phyloP scores from a whole-genome alignment of 2,888 invertebrate species.

The Podabrus alpinus region DNA sequence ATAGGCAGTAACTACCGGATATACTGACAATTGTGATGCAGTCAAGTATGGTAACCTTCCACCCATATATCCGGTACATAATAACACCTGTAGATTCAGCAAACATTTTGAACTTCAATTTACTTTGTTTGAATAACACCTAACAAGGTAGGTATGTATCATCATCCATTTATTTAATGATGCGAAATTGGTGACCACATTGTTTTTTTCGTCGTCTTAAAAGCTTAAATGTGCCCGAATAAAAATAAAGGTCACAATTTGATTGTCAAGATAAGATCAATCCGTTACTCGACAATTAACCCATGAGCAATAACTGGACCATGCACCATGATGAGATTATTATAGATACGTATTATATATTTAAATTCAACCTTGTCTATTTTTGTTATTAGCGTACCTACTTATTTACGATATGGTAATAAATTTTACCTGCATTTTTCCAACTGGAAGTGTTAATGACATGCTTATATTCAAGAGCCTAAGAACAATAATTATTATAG shows the following conservation, averaged over 20 bases:
- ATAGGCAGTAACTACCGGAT: constrained; percentile 38
- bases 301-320: neutral
- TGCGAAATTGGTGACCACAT: neutral
- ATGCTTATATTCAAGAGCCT: neutral
- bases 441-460: neutral
- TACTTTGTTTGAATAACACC: neutral
- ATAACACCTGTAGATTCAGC: constrained; percentile 36
- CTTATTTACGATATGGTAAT: neutral
- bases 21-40: constrained; percentile 41
- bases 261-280: neutral
- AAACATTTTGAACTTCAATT: neutral
- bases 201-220: neutral
- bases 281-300: neutral
- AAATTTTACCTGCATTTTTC: neutral
- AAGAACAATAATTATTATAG: neutral
- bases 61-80: constrained; percentile 49
- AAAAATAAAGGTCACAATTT: neutral
- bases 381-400: too few relatives aligned
- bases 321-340: neutral
- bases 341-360: too few relatives aligned
- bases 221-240: too few relatives aligned
- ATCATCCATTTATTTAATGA: neutral
- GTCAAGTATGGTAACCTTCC: constrained; percentile 46
- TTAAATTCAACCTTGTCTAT: neutral
- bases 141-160: neutral